phyloP scores from a whole-genome alignment of 2,113 vertebrate genomes.

The Kryptolebias marmoratus region DNA sequence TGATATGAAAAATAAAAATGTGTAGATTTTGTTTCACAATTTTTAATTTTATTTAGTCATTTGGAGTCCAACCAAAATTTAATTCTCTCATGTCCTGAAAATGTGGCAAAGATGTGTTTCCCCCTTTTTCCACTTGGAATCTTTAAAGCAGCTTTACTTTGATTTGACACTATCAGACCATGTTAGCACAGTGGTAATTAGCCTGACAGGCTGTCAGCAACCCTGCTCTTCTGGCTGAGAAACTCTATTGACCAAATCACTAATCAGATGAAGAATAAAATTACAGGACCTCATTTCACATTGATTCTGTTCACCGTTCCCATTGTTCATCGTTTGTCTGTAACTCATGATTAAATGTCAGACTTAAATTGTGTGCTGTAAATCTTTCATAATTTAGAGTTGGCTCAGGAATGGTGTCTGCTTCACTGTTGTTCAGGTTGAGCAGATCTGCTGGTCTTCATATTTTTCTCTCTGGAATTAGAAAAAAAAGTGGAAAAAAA shows the following conservation, averaged over 20 bases:
- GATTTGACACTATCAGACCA: not conserved
- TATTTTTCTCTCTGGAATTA: not conserved
- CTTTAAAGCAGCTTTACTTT: not conserved
- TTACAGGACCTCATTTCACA: slow-evolving; percentile 8
- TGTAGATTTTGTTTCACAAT: too few species aligned
- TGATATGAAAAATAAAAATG: too few species aligned
- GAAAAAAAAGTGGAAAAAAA: slow-evolving; percentile 37
- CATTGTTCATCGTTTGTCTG: slow-evolving; percentile 26
- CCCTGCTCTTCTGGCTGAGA: not conserved
- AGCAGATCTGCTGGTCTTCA: slow-evolving; percentile 6
- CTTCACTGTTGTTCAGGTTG: slow-evolving; percentile 17
- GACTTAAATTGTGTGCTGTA: slow-evolving; percentile 25
- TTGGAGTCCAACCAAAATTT: too few species aligned
- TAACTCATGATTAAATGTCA: slow-evolving; percentile 41
- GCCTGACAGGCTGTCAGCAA: not conserved
- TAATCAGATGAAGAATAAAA: slow-evolving; percentile 14
- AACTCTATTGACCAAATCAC: slow-evolving; percentile 21
- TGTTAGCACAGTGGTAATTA: slow-evolving; percentile 6
- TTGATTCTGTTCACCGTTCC: slow-evolving; percentile 18
- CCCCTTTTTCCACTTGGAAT: not conserved
- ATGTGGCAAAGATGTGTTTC: not conserved
- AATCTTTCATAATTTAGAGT: slow-evolving; percentile 30
- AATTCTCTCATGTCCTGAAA: slow-evolving; percentile 5
- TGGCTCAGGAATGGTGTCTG: slow-evolving; percentile 33
- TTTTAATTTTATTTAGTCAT: too few species aligned